Evolutionary conservation across 2,888 invertebrate species (phyloP), one percentile per base, ranked within the genome.

Genomic region (Patella pellucida): DNA sequence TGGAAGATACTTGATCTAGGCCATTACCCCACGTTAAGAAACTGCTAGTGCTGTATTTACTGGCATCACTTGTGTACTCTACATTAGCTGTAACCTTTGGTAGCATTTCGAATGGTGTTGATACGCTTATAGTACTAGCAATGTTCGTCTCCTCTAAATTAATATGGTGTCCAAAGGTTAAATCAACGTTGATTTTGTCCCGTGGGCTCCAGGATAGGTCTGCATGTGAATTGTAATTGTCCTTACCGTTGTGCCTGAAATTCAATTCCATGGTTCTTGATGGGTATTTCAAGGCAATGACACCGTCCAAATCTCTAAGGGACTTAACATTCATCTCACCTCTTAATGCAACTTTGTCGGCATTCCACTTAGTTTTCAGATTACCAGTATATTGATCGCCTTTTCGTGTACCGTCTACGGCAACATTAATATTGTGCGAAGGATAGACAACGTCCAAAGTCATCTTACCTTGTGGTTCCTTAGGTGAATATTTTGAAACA

Each of bases 351-450:
- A 83, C 83, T 74, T 76, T 79, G 50, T 84, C 82, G 27, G 84
- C 86, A 81, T 87, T 84, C 84, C 85, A 85, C 71, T 83, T 80
- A 19, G 83, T 51, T 62, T 84, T 81, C 50, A 81, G 70, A 27
- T 77, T 79, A 27, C 80, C 79, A 11, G 73, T 68, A 56, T 80
- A 82, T n/a, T 70, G 74, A 19, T 79, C 76, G 12, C 75, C 75
- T 12, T 73, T 67, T 27, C 77, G 78, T 14, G 73, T 77, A 11
- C 80, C 83, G 19, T 82, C 83, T 14, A 83, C 68, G 12, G 76
- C 78, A n/a, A 83, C 75, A 15, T 76, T 78, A 14, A 87, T 77
- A 19, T 81, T 80, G 68, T 84, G 79, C 9, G 79, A 41, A 19
- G 86, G 85, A 74, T 72, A 78, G 56, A 70, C 54, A 9, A 83